phyloP scores from a whole-genome alignment of 2,888 invertebrate species.

The Polydrusus cervinus region DNA sequence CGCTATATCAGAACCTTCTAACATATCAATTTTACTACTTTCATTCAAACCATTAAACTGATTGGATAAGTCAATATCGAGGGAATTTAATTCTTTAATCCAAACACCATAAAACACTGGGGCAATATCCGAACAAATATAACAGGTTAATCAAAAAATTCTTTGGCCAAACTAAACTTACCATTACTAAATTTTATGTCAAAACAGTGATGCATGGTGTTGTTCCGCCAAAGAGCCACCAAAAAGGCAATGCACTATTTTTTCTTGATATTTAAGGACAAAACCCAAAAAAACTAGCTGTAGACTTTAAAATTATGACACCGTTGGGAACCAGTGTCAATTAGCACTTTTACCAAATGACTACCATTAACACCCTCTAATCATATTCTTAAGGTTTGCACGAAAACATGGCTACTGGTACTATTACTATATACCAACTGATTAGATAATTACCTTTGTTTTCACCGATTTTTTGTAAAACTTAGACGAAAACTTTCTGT shows the following conservation, averaged over 20 bases:
- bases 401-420: not conserved
- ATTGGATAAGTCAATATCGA: constrained; percentile 13
- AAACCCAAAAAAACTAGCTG: constrained; percentile 17
- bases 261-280: constrained; percentile 26
- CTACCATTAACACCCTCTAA: not conserved
- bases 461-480: too few relatives aligned
- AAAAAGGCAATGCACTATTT: too few relatives aligned
- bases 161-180: constrained; percentile 13
- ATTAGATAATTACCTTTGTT: not conserved
- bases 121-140: constrained; percentile 39
- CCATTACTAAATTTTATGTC: constrained; percentile 22
- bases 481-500: too few relatives aligned
- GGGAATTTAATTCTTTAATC: not conserved
- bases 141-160: constrained; percentile 35
- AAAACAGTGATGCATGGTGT: constrained; percentile 33
- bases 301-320: constrained; percentile 32
- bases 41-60: too few relatives aligned
- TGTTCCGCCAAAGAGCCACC: too few relatives aligned
- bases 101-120: constrained; percentile 27
- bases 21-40: too few relatives aligned
- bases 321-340: constrained; percentile 35
- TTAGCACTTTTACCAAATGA: constrained; percentile 23
- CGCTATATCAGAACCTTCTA: constrained; percentile 20
- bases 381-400: not conserved
- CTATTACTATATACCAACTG: not conserved